Evolutionary conservation across 2,888 invertebrate genomes (phyloP).

Genomic region (Dolomedes plantarius): DNA sequence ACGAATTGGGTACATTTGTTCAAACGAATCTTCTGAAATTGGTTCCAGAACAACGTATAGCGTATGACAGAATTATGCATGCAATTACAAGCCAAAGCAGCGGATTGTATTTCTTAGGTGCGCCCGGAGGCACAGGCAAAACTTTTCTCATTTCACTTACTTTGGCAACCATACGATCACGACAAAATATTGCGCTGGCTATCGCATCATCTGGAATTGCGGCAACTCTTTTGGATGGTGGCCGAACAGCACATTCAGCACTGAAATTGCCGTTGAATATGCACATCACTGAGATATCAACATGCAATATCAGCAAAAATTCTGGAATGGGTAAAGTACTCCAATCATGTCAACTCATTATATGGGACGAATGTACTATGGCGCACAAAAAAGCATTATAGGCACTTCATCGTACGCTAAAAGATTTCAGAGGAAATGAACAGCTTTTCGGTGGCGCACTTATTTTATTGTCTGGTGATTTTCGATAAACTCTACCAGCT

Average conservation of each 20-base stretch:
- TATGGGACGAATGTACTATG: conserved; percentile 78
- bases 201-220: conserved; percentile 75
- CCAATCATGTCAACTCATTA: conserved; percentile 73
- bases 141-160: not conserved
- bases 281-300: conserved; percentile 74
- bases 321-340: conserved; percentile 15
- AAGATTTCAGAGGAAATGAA: conserved; percentile 45
- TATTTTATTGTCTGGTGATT: too few species aligned
- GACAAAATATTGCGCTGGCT: conserved; percentile 44
- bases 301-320: conserved; percentile 75
- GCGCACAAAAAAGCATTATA: conserved; percentile 76
- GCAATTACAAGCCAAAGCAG: not conserved
- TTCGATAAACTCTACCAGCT: too few species aligned
- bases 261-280: conserved; percentile 30
- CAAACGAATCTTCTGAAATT: not conserved
- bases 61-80: not conserved
- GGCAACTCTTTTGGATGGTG: conserved; percentile 68
- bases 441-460: too few species aligned
- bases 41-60: not conserved
- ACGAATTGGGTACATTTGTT: not conserved
- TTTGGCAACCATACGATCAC: not conserved
- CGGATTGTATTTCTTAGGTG: not conserved
- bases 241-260: conserved; percentile 55
- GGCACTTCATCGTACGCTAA: conserved; percentile 39
- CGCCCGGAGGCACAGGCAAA: conserved; percentile 8